Base-by-base conservation (phyloP, 2,888 invertebrate genomes). In the Phengaris alcon region DNA sequence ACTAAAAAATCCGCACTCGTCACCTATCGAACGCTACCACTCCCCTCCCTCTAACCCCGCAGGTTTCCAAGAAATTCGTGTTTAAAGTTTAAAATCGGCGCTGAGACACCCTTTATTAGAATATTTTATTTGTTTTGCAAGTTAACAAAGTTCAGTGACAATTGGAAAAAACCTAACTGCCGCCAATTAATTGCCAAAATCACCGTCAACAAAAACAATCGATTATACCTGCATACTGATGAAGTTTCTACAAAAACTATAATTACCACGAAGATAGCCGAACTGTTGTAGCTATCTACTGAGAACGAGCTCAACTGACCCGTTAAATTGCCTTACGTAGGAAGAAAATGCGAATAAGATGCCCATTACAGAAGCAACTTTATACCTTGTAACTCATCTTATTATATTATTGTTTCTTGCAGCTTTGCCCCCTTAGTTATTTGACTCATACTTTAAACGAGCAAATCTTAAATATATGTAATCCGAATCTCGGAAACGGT, bases 301-400 rank as follows among this genome's bases (percentile, higher is more conserved):
- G 78, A 83, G 83, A 83, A 83, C 83, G 82, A 86, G 84, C 84
- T 79, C 84, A 82, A 84, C 80, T 88, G 87, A 87, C 87, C 88
- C 88, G 86, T 87, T 86, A 89, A 90, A 90, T 89, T 88, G 77
- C 77, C 77, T 79, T 76, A 69, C 76, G 75, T 76, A 77, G 77
- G 76, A 75, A 55, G 55, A 35, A 64, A 64, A 68, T 51, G 51
- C 48, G 59, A 73, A 68, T 64, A 54, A 75, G 55, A 73, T n/a
- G 73, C n/a, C 15, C n/a, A 68, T 52, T 74, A 52, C 12, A 70
- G 44, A 68, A 44, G 13, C 51, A 68, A 68, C 68, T 46, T 70
- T 52, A 70, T 70, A 70, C 22, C 51, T 48, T 64, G 52, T 70
- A 52, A 70, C 51, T 70, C 52, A 70, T 52, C 51, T 70, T 44